A percentile compares a stretch with the other conserved stretches of the same genome.
These are phyloP conservation scores for Anoura caudifer DNA, from an alignment of 2,113 vertebrate genomes.

Conservation along the genomic window DNA sequence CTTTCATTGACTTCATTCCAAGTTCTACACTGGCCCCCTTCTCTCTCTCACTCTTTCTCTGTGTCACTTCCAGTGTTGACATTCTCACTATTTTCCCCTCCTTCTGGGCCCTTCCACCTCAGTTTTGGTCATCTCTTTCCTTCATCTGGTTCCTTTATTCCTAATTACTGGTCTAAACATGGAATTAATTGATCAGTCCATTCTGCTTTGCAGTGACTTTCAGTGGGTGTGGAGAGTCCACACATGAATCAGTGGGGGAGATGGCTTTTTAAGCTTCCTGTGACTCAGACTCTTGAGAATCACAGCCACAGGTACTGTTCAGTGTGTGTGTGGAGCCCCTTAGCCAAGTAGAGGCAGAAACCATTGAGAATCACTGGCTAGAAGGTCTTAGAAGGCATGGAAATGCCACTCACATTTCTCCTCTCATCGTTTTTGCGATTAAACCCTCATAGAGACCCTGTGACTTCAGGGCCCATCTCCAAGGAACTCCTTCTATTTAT, in stretches of 20 bases:
- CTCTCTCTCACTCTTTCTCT: neutral
- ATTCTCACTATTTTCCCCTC: neutral
- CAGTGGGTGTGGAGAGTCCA: neutral
- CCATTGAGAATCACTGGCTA: neutral
- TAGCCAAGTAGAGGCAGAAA: neutral
- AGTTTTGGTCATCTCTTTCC: constrained; percentile 11
- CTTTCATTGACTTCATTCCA: neutral
- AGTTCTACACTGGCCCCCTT: neutral
- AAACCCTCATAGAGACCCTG: neutral
- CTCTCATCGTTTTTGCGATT: constrained; percentile 1
- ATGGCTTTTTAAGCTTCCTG: neutral
- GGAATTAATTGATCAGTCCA: neutral
- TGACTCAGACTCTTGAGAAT: neutral
- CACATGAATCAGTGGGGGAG: neutral
- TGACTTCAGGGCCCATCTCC: neutral
- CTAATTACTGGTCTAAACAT: neutral
- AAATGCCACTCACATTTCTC: neutral
- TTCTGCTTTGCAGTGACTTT: neutral
- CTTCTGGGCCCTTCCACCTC: neutral
- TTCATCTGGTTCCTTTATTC: neutral
- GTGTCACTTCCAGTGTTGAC: neutral
- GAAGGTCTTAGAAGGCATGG: neutral
- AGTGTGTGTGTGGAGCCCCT: neutral
- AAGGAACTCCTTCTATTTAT: neutral
- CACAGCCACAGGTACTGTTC: neutral